Conservation (phyloP, 1,140 invertebrate species). For the Temnothorax curvispinosus region DNA sequence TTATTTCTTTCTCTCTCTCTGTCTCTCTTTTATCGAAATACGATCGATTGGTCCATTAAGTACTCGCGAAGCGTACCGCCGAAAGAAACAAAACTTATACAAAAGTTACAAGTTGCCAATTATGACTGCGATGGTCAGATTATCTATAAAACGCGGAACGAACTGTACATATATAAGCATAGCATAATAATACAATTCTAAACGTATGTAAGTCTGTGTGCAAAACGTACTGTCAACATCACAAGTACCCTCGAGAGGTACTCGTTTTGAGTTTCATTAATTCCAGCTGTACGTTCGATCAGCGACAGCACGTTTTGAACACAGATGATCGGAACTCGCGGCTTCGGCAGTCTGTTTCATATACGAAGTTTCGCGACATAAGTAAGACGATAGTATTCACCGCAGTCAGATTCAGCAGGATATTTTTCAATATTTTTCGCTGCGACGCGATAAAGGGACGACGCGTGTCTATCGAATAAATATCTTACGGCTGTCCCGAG, state of each 20-base stretch:
- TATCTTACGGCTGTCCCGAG: conserved; percentile 47
- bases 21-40: background rate
- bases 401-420: conserved; percentile 44
- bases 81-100: conserved; percentile 34
- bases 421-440: conserved; percentile 63
- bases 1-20: background rate
- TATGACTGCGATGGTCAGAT: conserved; percentile 35
- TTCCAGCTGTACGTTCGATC: background rate
- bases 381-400: conserved; percentile 44
- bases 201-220: conserved; percentile 43
- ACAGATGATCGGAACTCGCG: conserved; percentile 20
- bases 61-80: conserved; percentile 11
- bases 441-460: conserved; percentile 19
- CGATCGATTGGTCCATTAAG: background rate
- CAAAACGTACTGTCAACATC: conserved; percentile 38
- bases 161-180: conserved; percentile 66
- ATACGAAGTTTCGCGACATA: conserved; percentile 49
- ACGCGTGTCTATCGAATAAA: conserved; percentile 50
- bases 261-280: background rate
- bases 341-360: conserved; percentile 50
- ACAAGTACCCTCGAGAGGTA: background rate
- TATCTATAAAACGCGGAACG: conserved; percentile 55
- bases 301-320: conserved; percentile 13
- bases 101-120: conserved; percentile 56
- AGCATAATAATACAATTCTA: conserved; percentile 58